Base-by-base conservation (phyloP, 2,113 vertebrate species). In the Gallinago jamesoni region DNA sequence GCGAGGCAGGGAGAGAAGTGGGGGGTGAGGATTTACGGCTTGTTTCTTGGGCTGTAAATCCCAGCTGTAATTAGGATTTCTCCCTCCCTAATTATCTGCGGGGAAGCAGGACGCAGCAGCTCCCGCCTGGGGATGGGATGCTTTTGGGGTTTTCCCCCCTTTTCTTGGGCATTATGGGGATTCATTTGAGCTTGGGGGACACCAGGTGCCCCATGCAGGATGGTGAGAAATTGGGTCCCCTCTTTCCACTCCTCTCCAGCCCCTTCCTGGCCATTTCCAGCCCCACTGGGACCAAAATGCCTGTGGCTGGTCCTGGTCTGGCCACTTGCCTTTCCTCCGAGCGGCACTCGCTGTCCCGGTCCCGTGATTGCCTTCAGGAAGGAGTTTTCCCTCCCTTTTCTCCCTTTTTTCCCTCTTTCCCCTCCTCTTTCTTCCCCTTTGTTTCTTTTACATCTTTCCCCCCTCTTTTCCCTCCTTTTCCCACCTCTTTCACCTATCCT, bases 21-120 rank as follows among this genome's bases (percentile, higher is more conserved):
- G 96, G 96, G 94, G 81, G 52, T 48, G 22, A 39, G 97, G 98
- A 98, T 98, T 98, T 98, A 98, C 90, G 95, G 97, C 96, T 97
- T 92, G 50, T 95, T 97, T 88, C 96, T 97, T 84, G 96, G 98
- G 98, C 97, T 98, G 97, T 98, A 98, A 98, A 98, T 98, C 97
- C 97, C 96, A 93, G 94, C 96, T 97, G 97, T 97, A 97, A 98
- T 97, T 98, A 97, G 98, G 98, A 98, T 97, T 98, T 97, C 95
- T 98, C 93, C 95, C 95, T 97, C 94, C 95, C 96, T 98, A 96
- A 97, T 95, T 97, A 94, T 94, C 98, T 95, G 45, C 77, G 78
- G 97, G 97, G 97, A 96, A 91, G 94, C 9, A 18, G 84, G 93
- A 89, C 77, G 95, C 76, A 53, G 82, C 84, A 89, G 96, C 93